Evolutionary conservation across 2,113 vertebrate species (phyloP).

Genomic region (Sapayoa aenigma): DNA sequence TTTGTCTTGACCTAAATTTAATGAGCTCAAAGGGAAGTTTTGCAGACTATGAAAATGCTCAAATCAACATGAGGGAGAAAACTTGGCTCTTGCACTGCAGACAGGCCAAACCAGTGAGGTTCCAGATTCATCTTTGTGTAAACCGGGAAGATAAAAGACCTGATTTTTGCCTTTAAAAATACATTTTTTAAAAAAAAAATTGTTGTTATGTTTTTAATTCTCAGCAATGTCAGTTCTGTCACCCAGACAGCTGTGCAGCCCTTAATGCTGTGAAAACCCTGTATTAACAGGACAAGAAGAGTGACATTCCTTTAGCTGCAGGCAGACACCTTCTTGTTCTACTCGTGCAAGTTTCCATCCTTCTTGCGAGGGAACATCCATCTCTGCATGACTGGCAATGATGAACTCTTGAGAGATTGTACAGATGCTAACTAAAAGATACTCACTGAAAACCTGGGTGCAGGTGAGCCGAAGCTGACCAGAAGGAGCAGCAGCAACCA

Average conservation of each 20-base stretch:
- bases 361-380: neutral
- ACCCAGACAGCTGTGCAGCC: neutral
- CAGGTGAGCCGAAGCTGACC: conserved; percentile 42
- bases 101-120: neutral
- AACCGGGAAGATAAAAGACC: neutral
- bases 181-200: fast-evolving
- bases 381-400: neutral
- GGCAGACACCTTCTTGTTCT: neutral
- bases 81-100: neutral
- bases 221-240: neutral
- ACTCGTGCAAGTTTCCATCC: neutral
- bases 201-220: neutral
- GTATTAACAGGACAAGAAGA: neutral
- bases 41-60: neutral
- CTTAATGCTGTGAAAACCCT: neutral
- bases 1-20: neutral
- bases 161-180: neutral
- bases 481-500: conserved; percentile 64
- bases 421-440: neutral
- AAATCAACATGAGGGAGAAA: neutral
- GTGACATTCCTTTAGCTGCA: neutral
- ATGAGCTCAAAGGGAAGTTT: neutral
- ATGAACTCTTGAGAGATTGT: neutral
- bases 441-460: conserved; percentile 72
- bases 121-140: neutral